Evolutionary conservation across 2,113 vertebrate genomes (phyloP), one percentile per base, ranked within the genome.

Genomic region (Hypomesus transpacificus): DNA sequence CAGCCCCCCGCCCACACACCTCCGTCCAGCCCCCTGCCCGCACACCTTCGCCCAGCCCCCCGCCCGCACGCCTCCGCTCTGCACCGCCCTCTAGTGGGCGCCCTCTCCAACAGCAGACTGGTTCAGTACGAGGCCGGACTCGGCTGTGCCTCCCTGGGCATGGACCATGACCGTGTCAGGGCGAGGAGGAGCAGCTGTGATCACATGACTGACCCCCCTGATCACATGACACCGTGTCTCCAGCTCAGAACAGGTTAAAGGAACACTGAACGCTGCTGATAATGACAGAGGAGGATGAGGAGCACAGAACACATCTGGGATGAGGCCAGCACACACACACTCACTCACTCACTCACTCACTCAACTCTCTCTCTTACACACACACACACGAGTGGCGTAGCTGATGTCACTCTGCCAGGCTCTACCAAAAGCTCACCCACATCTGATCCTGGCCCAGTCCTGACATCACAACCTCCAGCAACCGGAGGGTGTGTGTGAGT

Each of bases 71-170:
- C 7, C 58, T 61, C 51, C 59, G n/a, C 80, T 82, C 82, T 68
- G 62, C 60, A 62, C 26, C 50, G 73, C 84, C 87, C 90, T 88
- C 90, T 89, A 75, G 77, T 88, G 90, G 81, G 28, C 31, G 68
- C 59, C 46, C 8, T 3, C 24, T 26, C 46, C 17, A 68, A 78
- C 14, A 82, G 67, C 77, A 14, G 3, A n/a, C n/a, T 26, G 24
- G 2, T 26, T 26, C 24, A 26, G 24, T 3, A 26, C 24, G 24
- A 26, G 24, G 24, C 3, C 24, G 24, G 24, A 26, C 24, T 1
- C 24, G 24, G 24, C 24, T 26, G 24, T 26, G 24, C 24, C 24
- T 26, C 24, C 24, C 24, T 26, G 24, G 24, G 24, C 24, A 26
- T 3, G 24, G 24, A 26, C 24, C 24, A 26, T 26, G 24, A 26